A percentile compares a stretch with the other conserved stretches of the same genome.
These are phyloP conservation scores for Rhopalosiphum maidis DNA, from an alignment of 1,140 invertebrate species.

Conservation along the genomic window DNA sequence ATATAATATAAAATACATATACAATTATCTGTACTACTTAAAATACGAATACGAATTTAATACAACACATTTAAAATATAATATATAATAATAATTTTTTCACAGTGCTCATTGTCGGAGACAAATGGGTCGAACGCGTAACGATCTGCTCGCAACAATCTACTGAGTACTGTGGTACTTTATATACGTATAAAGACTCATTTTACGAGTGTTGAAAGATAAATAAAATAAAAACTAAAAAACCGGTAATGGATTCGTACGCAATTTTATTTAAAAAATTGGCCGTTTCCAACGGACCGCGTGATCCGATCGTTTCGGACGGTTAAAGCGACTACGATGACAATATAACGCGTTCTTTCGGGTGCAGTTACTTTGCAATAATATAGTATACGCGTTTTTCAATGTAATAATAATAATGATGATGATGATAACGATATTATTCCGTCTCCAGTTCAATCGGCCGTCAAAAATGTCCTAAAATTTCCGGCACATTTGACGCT, in stretches of 20 bases:
- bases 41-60: too few relatives aligned
- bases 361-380: not conserved
- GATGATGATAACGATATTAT: not conserved
- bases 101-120: not conserved
- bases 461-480: not conserved
- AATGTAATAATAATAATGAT: not conserved
- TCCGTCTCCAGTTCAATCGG: conserved; percentile 3
- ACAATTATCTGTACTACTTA: too few relatives aligned
- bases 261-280: not conserved
- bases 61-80: too few relatives aligned
- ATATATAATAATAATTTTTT: not conserved
- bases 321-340: not conserved
- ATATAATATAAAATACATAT: too few relatives aligned
- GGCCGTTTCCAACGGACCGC: not conserved
- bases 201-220: not conserved
- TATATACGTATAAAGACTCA: not conserved
- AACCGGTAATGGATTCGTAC: not conserved
- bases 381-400: not conserved
- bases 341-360: not conserved
- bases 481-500: conserved; percentile 14
- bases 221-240: not conserved
- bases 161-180: not conserved
- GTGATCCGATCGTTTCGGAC: conserved; percentile 24
- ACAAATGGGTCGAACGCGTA: not conserved
- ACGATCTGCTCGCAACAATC: not conserved